phyloP scores from a whole-genome alignment of 2,888 invertebrate species.

The Drosophila pegasa region DNA sequence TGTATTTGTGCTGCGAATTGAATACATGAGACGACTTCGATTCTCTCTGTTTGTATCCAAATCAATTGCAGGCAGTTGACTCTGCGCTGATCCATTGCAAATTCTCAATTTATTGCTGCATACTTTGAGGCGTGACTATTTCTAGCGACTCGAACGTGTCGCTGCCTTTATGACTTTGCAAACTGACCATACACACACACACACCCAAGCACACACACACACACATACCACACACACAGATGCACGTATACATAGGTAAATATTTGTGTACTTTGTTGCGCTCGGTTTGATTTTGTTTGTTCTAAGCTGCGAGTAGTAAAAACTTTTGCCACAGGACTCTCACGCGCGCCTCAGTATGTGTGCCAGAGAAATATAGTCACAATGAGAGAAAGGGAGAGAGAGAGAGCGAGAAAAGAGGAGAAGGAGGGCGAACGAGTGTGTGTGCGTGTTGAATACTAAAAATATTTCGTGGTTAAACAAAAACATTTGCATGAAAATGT shows the following conservation, averaged over 20 bases:
- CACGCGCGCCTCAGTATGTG: slow-evolving; percentile 35
- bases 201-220: background rate
- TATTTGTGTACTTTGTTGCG: slow-evolving; percentile 76
- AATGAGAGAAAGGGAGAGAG: background rate
- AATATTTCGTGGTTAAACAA: slow-evolving; percentile 75
- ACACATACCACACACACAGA: background rate
- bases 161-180: slow-evolving; percentile 42
- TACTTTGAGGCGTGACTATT: slow-evolving; percentile 20
- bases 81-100: slow-evolving; percentile 3
- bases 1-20: background rate
- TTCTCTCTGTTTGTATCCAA: background rate
- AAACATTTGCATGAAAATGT: slow-evolving; percentile 76
- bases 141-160: slow-evolving; percentile 22
- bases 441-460: slow-evolving; percentile 57
- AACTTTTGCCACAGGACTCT: slow-evolving; percentile 68
- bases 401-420: background rate
- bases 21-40: background rate
- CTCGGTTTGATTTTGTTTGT: slow-evolving; percentile 79
- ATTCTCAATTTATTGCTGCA: slow-evolving; percentile 27
- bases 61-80: slow-evolving; percentile 7
- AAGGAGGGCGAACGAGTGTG: background rate
- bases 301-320: slow-evolving; percentile 54
- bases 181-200: slow-evolving; percentile 37
- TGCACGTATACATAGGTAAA: slow-evolving; percentile 49
- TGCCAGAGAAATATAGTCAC: background rate